Conservation (phyloP, 2,888 invertebrate species). For the Hydrotaea cyrtoneurina region DNA sequence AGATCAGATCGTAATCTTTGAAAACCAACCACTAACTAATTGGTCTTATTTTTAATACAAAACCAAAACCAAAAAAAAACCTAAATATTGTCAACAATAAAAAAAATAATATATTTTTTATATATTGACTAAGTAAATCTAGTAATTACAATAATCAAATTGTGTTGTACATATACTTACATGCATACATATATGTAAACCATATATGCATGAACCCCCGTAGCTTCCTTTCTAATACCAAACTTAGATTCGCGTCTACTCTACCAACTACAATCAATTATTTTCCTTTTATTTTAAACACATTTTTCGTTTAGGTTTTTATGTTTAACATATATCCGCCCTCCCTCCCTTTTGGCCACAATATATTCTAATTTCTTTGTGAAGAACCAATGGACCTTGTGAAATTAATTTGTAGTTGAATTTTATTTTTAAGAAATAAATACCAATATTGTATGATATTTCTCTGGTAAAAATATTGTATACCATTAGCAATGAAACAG, state of each 20-base stretch:
- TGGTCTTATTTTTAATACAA: constrained; percentile 42
- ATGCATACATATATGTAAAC: background rate
- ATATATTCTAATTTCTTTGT: background rate
- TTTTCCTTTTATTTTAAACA: background rate
- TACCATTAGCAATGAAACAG: constrained; percentile 17
- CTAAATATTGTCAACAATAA: constrained; percentile 31
- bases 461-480: constrained; percentile 47
- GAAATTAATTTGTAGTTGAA: constrained; percentile 29
- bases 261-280: background rate
- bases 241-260: constrained; percentile 15
- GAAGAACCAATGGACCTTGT: background rate
- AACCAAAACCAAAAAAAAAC: constrained; percentile 9
- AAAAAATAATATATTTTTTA: constrained; percentile 62
- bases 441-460: constrained; percentile 33
- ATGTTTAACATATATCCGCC: background rate
- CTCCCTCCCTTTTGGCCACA: constrained; percentile 10
- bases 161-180: constrained; percentile 51
- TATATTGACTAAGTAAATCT: constrained; percentile 57
- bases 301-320: background rate
- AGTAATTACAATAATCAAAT: constrained; percentile 18
- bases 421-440: constrained; percentile 32
- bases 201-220: background rate
- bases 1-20: background rate
- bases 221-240: constrained; percentile 53
- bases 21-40: background rate